phyloP scores from a whole-genome alignment of 2,113 vertebrate genomes.

The Galemys pyrenaicus region DNA sequence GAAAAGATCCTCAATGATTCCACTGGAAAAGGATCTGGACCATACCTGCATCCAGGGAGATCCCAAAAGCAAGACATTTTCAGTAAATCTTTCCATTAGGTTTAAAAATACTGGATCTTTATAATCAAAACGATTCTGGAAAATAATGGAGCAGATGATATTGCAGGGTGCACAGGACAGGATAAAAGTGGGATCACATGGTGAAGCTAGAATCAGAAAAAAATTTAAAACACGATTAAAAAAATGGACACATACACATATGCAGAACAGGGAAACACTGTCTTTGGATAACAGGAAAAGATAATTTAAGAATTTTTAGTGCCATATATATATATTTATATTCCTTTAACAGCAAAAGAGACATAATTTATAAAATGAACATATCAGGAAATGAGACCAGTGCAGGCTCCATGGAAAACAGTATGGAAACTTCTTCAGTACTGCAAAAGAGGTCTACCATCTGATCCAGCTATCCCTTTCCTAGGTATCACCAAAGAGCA shows the following conservation, averaged over 20 bases:
- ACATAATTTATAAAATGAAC: too few relatives aligned
- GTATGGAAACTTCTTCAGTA: too few relatives aligned
- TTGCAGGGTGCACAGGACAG: constrained; percentile 57
- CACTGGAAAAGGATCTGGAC: not conserved
- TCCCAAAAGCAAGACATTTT: not conserved
- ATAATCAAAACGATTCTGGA: constrained; percentile 44
- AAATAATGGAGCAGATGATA: constrained; percentile 61
- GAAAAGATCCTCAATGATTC: not conserved
- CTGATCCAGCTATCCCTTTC: too few relatives aligned
- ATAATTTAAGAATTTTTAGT: not conserved
- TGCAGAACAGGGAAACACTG: not conserved
- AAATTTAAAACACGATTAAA: not conserved
- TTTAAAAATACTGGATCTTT: not conserved
- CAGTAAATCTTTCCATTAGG: not conserved
- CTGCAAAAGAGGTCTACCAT: too few relatives aligned
- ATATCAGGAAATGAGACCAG: too few relatives aligned
- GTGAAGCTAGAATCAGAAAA: not conserved
- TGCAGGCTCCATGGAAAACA: too few relatives aligned
- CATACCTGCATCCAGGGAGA: constrained; percentile 57
- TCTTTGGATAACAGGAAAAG: not conserved
- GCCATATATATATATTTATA: not conserved
- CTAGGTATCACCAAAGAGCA: too few relatives aligned
- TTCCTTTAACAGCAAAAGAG: not conserved
- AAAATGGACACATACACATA: not conserved
- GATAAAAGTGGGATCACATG: constrained; percentile 57